Evolutionary conservation across 2,113 vertebrate species (phyloP).

Genomic region (rabbit (Oryctolagus cuniculus)): mOryCun1.1 NC_091438.1:93993501-93994000

Average conservation of each 20-base stretch:
- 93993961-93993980: conserved; percentile 43
- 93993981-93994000: neutral
- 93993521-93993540: conserved; percentile 11
- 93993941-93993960: neutral
- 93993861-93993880: conserved; percentile 43
- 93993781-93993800: neutral
- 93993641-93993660: conserved; percentile 93
- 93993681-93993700: conserved; percentile 95
- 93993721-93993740: conserved; percentile 86
- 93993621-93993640: conserved; percentile 92
- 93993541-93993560: neutral
- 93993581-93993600: conserved; percentile 93
- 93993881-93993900: neutral
- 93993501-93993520: conserved; percentile 10
- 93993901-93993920: conserved; percentile 9
- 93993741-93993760: neutral
- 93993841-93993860: conserved; percentile 35
- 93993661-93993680: conserved; percentile 94
- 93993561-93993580: neutral
- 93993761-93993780: conserved; percentile 19
- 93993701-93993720: conserved; percentile 98
- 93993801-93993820: neutral
- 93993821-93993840: neutral
- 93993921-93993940: conserved; percentile 3
- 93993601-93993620: conserved; percentile 96